Percentiles rank a stretch among this genome's conserved stretches.
phyloP scores from a whole-genome alignment of 2,113 vertebrate species.

The Zosterops japonicus region DNA sequence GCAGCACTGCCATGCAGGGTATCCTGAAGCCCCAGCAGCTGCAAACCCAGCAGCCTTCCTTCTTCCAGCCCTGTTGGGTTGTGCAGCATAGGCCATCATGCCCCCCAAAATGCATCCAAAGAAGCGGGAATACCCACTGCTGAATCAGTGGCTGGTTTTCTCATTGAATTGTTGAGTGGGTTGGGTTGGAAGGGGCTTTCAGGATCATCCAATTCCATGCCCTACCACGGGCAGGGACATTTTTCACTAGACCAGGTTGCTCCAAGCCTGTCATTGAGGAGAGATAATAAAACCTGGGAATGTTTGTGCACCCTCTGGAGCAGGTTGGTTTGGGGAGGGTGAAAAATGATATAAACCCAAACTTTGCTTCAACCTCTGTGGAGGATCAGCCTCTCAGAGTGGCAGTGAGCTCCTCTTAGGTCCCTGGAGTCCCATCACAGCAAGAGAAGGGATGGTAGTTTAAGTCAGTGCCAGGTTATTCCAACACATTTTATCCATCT shows the following conservation, averaged over 20 bases:
- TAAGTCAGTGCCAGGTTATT: background rate
- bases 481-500: background rate
- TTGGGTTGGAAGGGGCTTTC: background rate
- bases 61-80: background rate
- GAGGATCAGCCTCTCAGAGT: background rate
- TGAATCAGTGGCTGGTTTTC: background rate
- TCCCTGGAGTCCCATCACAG: background rate
- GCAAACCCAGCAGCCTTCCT: background rate
- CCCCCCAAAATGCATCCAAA: background rate
- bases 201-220: background rate
- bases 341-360: background rate
- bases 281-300: background rate
- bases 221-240: background rate
- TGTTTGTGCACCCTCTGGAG: background rate
- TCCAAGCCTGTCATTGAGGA: background rate
- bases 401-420: background rate
- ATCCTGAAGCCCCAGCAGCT: background rate
- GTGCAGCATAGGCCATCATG: rapidly evolving
- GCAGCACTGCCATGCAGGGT: background rate
- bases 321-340: background rate
- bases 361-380: background rate
- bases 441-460: background rate
- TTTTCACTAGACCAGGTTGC: background rate
- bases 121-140: rapidly evolving
- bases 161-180: background rate